A percentile compares a stretch with the other conserved stretches of the same genome.
Evolutionary conservation across 2,888 invertebrate genomes (phyloP).

Genomic region (Norana najaformis): DNA sequence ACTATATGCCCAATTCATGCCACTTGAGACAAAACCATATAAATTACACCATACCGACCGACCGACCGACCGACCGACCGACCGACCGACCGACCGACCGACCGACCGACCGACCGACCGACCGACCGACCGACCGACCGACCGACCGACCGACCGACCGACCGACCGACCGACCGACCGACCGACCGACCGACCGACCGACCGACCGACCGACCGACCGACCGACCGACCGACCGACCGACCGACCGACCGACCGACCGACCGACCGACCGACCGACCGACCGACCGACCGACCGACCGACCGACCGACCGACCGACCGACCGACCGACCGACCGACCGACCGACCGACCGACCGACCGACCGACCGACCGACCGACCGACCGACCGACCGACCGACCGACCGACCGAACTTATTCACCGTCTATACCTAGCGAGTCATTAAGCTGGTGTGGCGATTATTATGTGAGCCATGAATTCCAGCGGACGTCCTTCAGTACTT

Average conservation of each 20-base stretch:
- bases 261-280: not conserved
- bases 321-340: not conserved
- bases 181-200: not conserved
- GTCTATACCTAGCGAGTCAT: not conserved
- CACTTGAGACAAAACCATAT: not conserved
- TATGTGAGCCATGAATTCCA: not conserved
- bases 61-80: too few relatives aligned
- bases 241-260: not conserved
- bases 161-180: not conserved
- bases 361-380: not conserved
- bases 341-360: too few relatives aligned
- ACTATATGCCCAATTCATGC: not conserved
- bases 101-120: not conserved
- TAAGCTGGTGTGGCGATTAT: not conserved
- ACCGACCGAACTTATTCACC: not conserved
- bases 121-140: not conserved
- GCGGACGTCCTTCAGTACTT: constrained; percentile 4
- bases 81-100: not conserved
- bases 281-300: not conserved
- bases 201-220: not conserved
- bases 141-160: too few relatives aligned
- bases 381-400: not conserved
- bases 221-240: too few relatives aligned
- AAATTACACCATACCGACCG: not conserved
- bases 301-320: too few relatives aligned